phyloP scores from a whole-genome alignment of 2,113 vertebrate genomes.

The Anhinga anhinga region DNA sequence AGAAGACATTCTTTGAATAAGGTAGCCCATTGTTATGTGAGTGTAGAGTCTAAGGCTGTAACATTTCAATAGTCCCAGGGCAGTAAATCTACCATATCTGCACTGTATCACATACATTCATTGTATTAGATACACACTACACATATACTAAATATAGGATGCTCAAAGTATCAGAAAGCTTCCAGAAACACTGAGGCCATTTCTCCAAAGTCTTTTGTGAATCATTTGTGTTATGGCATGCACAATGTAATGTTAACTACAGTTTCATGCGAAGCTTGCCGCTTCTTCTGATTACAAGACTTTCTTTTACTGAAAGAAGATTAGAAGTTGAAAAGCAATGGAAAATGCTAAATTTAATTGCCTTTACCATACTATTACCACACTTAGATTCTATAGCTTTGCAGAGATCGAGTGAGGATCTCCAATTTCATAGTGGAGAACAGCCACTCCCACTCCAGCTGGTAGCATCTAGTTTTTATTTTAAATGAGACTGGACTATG shows the following conservation, averaged over 20 bases:
- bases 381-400: background rate
- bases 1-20: background rate
- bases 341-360: background rate
- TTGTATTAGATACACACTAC: background rate
- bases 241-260: background rate
- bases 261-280: background rate
- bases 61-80: fast-evolving
- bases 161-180: background rate
- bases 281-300: background rate
- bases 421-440: background rate
- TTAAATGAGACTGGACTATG: background rate
- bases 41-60: background rate
- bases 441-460: background rate
- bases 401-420: fast-evolving
- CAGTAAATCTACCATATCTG: background rate
- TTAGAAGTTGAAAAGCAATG: background rate
- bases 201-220: background rate
- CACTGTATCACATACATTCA: background rate
- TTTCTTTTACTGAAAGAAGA: background rate
- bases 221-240: fast-evolving
- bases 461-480: background rate
- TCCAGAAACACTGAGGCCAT: background rate
- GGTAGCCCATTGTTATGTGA: background rate
- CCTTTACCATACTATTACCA: background rate
- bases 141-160: background rate